Conservation (phyloP, 2,888 invertebrate species). For the Rhyacophila evoluta region DNA sequence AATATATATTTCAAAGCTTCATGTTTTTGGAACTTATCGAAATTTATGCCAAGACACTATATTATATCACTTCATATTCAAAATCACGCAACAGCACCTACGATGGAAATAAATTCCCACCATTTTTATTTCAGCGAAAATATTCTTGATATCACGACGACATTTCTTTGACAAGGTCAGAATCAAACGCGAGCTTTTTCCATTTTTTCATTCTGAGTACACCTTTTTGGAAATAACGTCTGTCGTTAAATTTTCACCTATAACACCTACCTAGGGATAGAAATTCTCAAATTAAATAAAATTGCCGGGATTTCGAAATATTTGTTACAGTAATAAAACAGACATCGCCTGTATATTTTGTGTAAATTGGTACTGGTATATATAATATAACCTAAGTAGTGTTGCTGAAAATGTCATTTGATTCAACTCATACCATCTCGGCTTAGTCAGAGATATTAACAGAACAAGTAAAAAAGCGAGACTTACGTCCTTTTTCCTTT, state of each 20-base stretch:
- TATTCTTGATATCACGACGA: conserved; percentile 12
- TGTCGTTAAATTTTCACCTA: background rate
- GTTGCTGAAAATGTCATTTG: too few relatives aligned
- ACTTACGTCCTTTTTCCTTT: too few relatives aligned
- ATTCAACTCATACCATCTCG: too few relatives aligned
- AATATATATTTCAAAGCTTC: background rate
- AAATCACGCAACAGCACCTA: conserved; percentile 5
- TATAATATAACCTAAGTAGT: too few relatives aligned
- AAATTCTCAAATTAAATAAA: too few relatives aligned
- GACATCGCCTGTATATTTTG: too few relatives aligned
- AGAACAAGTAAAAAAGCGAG: too few relatives aligned
- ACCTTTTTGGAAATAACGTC: background rate
- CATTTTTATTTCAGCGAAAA: background rate
- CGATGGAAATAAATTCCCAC: background rate
- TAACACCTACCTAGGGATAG: background rate
- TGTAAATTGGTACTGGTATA: too few relatives aligned
- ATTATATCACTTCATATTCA: background rate
- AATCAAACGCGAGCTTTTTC: conserved; percentile 6
- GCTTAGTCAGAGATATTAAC: too few relatives aligned
- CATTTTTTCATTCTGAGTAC: background rate
- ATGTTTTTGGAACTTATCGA: background rate
- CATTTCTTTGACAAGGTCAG: conserved; percentile 9
- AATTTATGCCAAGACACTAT: background rate
- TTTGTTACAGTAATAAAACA: too few relatives aligned
- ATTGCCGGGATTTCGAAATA: too few relatives aligned